Base-by-base conservation (phyloP, 2,113 vertebrate genomes). In the Psittacus erithacus region DNA sequence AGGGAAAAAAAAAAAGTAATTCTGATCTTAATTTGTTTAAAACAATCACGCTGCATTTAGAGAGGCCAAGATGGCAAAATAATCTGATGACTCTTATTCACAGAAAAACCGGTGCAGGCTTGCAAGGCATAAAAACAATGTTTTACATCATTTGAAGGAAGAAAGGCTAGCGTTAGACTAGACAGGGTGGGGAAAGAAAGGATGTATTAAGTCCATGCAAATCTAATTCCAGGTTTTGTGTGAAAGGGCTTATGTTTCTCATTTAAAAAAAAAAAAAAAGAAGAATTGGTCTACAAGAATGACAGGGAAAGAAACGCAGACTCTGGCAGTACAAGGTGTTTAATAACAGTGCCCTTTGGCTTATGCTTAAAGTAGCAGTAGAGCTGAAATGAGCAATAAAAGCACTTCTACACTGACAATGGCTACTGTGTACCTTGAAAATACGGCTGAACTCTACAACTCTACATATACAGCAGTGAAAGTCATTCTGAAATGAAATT, bases 351-450 rank as follows among this genome's bases (percentile, higher is more conserved):
- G 39, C 28, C 64, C 57, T 93, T 59, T 81, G 88, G 71, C 60
- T 91, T 91, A n/a, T 27, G 38, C 53, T 94, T 84, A 69, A 82
- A 85, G 17, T 39, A 75, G 39, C 25, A 73, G 64, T 57, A 75
- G 77, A 94, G 73, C 39, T 90, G 92, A 95, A 94, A 83, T 24
- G 83, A 91, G 86, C 82, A 92, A 82, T 86, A 92, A 73, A 95
- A 95, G 49, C 65, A 55, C 59, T 95, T 90, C 84, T 77, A 70
- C 33, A 71, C 24, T 70, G 78, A 82, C 77, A 94, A 86, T 86
- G 76, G 81, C 38, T 89, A 55, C 20, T 70, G 33, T 31, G 47
- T 76, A 41, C 27, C 91, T 63, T 60, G 29, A 90, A 94, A 95
- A 82, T 29, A 74, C 6, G 38, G 53, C 89, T 75, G 55, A 76